Conservation (phyloP, 2,797 vertebrate genomes). For the Borostomias antarcticus region DNA sequence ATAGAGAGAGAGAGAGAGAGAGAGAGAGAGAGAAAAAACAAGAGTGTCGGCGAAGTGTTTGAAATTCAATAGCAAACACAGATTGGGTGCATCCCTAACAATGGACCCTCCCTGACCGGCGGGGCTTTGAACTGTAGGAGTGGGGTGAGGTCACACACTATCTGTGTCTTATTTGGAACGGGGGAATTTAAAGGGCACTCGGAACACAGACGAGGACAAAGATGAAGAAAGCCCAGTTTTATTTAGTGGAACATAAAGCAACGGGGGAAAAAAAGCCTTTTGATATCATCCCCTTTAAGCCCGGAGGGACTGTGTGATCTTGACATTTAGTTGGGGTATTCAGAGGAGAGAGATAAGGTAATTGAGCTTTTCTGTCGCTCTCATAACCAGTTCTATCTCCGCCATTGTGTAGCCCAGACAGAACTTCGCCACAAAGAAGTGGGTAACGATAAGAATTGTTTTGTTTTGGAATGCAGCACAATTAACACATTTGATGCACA, state of each 20-base stretch:
- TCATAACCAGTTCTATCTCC: conserved; percentile 56
- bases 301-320: conserved; percentile 79
- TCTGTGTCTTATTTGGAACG: conserved; percentile 58
- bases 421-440: conserved; percentile 50
- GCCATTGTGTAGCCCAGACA: conserved; percentile 43
- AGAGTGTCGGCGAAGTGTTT: conserved; percentile 44
- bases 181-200: conserved; percentile 70
- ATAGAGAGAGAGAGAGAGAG: not conserved
- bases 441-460: conserved; percentile 43
- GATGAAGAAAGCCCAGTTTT: conserved; percentile 74
- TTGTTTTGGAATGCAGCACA: conserved; percentile 52
- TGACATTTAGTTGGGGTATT: conserved; percentile 81
- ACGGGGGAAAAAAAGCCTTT: conserved; percentile 67
- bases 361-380: conserved; percentile 66
- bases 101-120: conserved; percentile 50
- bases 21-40: conserved; percentile 21
- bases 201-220: conserved; percentile 67
- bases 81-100: conserved; percentile 59
- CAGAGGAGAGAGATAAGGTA: conserved; percentile 76
- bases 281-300: conserved; percentile 79
- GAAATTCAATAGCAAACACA: conserved; percentile 58
- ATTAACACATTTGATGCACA: conserved; percentile 48
- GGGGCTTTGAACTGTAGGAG: conserved; percentile 69
- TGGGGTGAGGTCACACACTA: conserved; percentile 69
- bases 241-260: conserved; percentile 79